Conservation (phyloP, 1,140 invertebrate genomes). For the Eubasilissa regina region DNA sequence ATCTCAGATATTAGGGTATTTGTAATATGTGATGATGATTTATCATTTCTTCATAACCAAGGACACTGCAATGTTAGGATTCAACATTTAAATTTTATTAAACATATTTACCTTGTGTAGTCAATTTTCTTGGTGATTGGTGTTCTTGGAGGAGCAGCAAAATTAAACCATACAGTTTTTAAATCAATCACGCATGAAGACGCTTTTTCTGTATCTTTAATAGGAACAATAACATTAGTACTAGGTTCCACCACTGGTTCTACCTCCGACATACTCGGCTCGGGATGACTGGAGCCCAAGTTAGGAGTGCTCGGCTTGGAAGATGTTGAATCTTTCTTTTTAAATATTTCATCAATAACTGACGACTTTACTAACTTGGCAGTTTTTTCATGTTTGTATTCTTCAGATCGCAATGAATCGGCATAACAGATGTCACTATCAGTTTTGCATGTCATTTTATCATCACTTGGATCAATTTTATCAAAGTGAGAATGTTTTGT, state of each 20-base stretch:
- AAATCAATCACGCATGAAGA: slow-evolving; percentile 90
- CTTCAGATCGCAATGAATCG: slow-evolving; percentile 72
- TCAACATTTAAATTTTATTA: too few relatives aligned
- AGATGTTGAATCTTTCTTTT: slow-evolving; percentile 66
- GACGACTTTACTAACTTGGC: slow-evolving; percentile 64
- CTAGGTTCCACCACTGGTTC: slow-evolving; percentile 66
- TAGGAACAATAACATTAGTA: slow-evolving; percentile 64
- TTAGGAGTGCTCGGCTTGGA: slow-evolving; percentile 72
- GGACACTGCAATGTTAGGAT: too few relatives aligned
- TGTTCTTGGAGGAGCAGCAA: slow-evolving; percentile 94
- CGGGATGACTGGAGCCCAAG: slow-evolving; percentile 63
- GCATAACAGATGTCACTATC: slow-evolving; percentile 70
- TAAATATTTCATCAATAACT: slow-evolving; percentile 70
- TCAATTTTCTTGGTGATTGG: slow-evolving; percentile 96
- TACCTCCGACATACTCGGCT: slow-evolving; percentile 56
- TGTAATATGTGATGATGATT: too few relatives aligned
- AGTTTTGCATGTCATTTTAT: slow-evolving; percentile 67
- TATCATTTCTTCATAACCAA: too few relatives aligned
- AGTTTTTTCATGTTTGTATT: slow-evolving; percentile 68
- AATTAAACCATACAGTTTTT: slow-evolving; percentile 96
- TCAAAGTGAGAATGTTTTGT: slow-evolving; percentile 83
- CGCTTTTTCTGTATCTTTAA: slow-evolving; percentile 77
- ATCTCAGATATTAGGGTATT: too few relatives aligned
- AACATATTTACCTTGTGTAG: slow-evolving; percentile 82
- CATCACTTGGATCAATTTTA: slow-evolving; percentile 78